phyloP scores from a whole-genome alignment of 2,888 invertebrate genomes.

The Aplocera efformata region DNA sequence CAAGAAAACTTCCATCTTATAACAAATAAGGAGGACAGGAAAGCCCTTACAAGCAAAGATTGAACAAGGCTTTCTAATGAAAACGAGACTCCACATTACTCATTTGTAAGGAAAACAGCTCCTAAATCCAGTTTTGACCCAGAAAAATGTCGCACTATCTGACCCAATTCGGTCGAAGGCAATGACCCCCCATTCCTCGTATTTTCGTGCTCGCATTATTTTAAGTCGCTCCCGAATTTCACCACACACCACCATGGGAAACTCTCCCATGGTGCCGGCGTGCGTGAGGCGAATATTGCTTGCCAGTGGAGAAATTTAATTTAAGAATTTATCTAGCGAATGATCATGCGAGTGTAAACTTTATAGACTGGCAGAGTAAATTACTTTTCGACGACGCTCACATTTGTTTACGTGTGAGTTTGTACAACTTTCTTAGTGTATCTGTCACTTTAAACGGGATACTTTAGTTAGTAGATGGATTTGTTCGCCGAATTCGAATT shows the following conservation, averaged over 20 bases:
- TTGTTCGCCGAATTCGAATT: constrained; percentile 19
- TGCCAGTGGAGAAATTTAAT: constrained; percentile 56
- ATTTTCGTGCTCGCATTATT: constrained; percentile 60
- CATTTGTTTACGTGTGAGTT: constrained; percentile 30
- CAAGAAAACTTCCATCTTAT: constrained; percentile 10
- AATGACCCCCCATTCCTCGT: constrained; percentile 52
- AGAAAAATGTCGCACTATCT: constrained; percentile 64
- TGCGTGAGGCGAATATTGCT: constrained; percentile 39
- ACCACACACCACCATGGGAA: constrained; percentile 34
- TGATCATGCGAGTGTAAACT: constrained; percentile 74
- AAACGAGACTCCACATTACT: constrained; percentile 44
- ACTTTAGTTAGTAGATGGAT: constrained; percentile 35
- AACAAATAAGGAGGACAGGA: constrained; percentile 18
- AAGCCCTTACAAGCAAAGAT: constrained; percentile 9
- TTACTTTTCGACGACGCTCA: constrained; percentile 50
- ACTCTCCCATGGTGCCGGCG: constrained; percentile 33
- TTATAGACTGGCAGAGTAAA: constrained; percentile 67
- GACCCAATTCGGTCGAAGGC: constrained; percentile 62
- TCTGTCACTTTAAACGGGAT: constrained; percentile 12
- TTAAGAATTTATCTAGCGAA: constrained; percentile 75
- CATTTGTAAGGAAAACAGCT: constrained; percentile 58
- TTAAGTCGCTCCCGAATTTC: constrained; percentile 58
- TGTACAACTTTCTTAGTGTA: constrained; percentile 39
- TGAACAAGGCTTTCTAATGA: constrained; percentile 25
- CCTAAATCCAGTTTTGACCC: constrained; percentile 54